A percentile compares a stretch with the other conserved stretches of the same genome.
Conservation (phyloP, 2,113 vertebrate species). For the Marmota flaviventris region DNA sequence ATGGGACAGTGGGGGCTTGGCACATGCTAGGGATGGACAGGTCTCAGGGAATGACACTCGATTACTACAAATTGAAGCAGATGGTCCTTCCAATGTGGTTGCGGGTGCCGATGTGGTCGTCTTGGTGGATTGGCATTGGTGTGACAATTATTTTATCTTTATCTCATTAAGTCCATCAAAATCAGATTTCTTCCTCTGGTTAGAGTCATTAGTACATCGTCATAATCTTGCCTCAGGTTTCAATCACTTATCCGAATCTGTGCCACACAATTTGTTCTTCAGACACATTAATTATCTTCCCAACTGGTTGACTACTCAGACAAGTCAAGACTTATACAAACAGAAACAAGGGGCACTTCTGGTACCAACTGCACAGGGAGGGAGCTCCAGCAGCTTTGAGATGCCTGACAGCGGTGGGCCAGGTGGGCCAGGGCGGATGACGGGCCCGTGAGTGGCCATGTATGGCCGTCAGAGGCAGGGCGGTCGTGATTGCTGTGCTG, state of each 20-base stretch:
- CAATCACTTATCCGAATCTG: constrained; percentile 55
- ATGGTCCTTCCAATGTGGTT: not conserved
- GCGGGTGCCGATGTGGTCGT: not conserved
- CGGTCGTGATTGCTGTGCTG: not conserved
- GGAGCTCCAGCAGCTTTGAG: not conserved
- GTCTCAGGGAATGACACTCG: constrained; percentile 26
- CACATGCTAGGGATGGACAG: not conserved
- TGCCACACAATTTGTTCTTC: constrained; percentile 61
- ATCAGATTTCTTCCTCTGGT: constrained; percentile 41
- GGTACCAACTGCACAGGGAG: too few relatives aligned
- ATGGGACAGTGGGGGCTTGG: not conserved
- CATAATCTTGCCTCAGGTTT: constrained; percentile 51
- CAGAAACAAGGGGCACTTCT: not conserved
- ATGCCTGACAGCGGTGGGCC: too few relatives aligned
- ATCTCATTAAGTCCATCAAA: constrained; percentile 69
- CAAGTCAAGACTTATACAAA: constrained; percentile 23
- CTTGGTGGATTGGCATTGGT: not conserved
- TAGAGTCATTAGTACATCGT: constrained; percentile 35
- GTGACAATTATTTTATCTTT: constrained; percentile 65
- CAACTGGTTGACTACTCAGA: constrained; percentile 18
- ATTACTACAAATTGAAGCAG: not conserved
- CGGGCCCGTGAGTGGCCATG: not conserved
- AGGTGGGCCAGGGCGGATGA: not conserved
- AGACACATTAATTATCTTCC: constrained; percentile 65
- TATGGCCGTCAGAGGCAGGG: too few relatives aligned